Conservation (phyloP, 1,140 invertebrate genomes). For the Branchinecta lindahli region DNA sequence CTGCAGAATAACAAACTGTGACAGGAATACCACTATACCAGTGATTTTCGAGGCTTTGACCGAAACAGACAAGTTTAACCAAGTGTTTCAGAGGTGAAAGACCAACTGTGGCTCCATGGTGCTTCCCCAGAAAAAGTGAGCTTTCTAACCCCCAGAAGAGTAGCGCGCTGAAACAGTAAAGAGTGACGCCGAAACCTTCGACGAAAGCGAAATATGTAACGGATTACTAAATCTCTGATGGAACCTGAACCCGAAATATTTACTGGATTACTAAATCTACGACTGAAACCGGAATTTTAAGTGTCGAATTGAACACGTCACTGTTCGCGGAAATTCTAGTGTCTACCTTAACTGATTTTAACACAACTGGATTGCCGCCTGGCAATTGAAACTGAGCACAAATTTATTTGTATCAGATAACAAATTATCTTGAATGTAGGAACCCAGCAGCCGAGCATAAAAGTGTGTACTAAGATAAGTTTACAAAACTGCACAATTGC, state of each 20-base stretch:
- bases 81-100: neutral
- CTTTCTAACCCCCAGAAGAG: neutral
- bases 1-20: neutral
- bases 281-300: too few species aligned
- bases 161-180: neutral
- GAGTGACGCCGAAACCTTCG: neutral
- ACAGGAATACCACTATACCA: conserved; percentile 6
- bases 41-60: conserved; percentile 6
- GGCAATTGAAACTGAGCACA: too few species aligned
- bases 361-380: too few species aligned
- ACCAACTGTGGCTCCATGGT: neutral
- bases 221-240: neutral
- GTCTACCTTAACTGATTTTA: too few species aligned
- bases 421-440: too few species aligned
- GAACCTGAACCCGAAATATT: neutral
- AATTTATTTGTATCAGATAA: too few species aligned
- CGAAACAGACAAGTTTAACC: neutral
- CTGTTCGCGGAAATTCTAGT: too few species aligned
- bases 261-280: too few species aligned
- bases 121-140: neutral
- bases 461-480: too few species aligned
- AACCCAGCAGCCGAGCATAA: too few species aligned
- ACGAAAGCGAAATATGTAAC: neutral
- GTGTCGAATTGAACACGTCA: too few species aligned
- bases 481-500: too few species aligned